phyloP scores from a whole-genome alignment of 2,888 invertebrate genomes.

The Philaethria dido region DNA sequence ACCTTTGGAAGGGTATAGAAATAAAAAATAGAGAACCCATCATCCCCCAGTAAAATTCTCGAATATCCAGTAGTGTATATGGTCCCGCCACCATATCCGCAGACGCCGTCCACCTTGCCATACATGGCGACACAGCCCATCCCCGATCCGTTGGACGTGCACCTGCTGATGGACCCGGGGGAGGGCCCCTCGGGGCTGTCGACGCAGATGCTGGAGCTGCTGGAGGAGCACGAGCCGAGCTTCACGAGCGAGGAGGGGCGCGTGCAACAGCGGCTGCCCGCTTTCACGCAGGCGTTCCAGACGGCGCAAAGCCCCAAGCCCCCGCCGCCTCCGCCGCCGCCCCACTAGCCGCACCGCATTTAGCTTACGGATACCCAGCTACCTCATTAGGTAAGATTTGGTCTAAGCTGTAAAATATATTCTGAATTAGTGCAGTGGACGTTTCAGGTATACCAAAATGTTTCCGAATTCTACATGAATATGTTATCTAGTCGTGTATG shows the following conservation, averaged over 20 bases:
- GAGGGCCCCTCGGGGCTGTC: conserved; percentile 75
- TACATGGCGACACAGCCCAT: conserved; percentile 49
- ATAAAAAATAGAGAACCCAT: conserved; percentile 59
- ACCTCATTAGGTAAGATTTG: conserved; percentile 81
- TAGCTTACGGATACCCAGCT: conserved; percentile 74
- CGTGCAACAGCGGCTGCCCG: conserved; percentile 70
- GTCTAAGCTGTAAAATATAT: conserved; percentile 74
- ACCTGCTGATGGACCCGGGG: conserved; percentile 73
- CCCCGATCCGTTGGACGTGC: conserved; percentile 57
- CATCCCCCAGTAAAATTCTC: conserved; percentile 59
- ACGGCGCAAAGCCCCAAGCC: conserved; percentile 73
- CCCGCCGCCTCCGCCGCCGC: conserved; percentile 77
- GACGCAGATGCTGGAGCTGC: conserved; percentile 67
- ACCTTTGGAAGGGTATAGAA: conserved; percentile 54
- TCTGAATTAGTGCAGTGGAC: conserved; percentile 63
- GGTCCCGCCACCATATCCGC: conserved; percentile 65
- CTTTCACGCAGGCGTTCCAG: conserved; percentile 79
- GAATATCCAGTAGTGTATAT: conserved; percentile 72
- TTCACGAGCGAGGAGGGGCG: conserved; percentile 64
- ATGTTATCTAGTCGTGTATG: conserved; percentile 84
- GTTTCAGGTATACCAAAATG: conserved; percentile 79
- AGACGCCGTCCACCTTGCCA: conserved; percentile 60
- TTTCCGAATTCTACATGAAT: conserved; percentile 84
- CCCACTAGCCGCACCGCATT: conserved; percentile 74
- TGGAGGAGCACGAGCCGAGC: conserved; percentile 51